Evolutionary conservation across 2,797 vertebrate genomes (phyloP).

Genomic region (Euthynnus affinis): DNA sequence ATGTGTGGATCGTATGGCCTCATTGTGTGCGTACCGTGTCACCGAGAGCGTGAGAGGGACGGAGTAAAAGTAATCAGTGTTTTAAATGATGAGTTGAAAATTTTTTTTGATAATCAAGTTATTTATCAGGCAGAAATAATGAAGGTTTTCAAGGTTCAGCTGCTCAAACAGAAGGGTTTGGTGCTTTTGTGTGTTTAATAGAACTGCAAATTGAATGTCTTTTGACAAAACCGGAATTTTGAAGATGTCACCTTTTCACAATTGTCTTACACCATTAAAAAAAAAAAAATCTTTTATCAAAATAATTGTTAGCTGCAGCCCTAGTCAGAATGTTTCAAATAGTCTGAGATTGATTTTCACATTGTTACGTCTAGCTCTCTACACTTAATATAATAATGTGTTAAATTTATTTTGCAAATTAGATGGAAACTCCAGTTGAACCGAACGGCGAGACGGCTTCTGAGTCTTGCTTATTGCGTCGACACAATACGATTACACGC

Average conservation of each 20-base stretch:
- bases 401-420: not conserved
- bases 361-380: not conserved
- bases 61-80: not conserved
- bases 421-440: not conserved
- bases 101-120: not conserved
- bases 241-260: too few species aligned
- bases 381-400: not conserved
- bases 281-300: too few species aligned
- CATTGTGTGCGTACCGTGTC: constrained; percentile 1
- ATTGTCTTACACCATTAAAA: too few species aligned
- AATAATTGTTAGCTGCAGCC: too few species aligned
- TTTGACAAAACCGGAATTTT: too few species aligned
- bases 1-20: constrained; percentile 28
- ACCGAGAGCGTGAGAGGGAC: not conserved
- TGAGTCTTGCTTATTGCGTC: constrained; percentile 10
- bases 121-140: not conserved
- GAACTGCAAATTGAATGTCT: not conserved
- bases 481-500: constrained; percentile 16
- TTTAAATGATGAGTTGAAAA: too few species aligned
- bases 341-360: too few species aligned
- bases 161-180: not conserved
- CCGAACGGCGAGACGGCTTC: not conserved
- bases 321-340: too few species aligned
- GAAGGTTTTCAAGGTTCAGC: not conserved
- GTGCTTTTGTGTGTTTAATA: not conserved